These are phyloP conservation scores for Acanthochromis polyacanthus DNA, from an alignment of 2,113 vertebrate genomes.

Conservation along the genomic window DNA sequence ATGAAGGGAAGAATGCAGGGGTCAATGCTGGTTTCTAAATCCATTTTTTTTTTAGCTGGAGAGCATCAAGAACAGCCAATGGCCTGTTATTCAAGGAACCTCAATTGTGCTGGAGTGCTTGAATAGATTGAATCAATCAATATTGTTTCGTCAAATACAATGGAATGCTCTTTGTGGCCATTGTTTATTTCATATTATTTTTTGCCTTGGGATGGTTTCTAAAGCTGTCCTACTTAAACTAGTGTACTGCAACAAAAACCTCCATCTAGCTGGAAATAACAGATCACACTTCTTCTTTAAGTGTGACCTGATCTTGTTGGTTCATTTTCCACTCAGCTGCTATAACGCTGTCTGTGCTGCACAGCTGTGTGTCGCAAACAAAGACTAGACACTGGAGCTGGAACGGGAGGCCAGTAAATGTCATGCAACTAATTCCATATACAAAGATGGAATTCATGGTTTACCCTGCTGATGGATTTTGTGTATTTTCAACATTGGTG, in stretches of 20 bases:
- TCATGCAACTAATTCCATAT: too few species aligned
- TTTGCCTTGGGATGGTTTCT: constrained; percentile 11
- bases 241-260: background rate
- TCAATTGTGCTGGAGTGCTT: constrained; percentile 22
- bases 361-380: too few species aligned
- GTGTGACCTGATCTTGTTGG: constrained; percentile 23
- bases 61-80: constrained; percentile 35
- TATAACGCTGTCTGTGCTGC: background rate
- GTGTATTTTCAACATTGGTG: too few species aligned
- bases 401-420: background rate
- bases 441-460: too few species aligned
- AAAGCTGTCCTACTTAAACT: constrained; percentile 10
- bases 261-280: constrained; percentile 13
- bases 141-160: constrained; percentile 16
- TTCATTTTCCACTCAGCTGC: constrained; percentile 19
- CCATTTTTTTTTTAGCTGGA: constrained; percentile 16
- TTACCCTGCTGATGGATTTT: too few species aligned
- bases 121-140: constrained; percentile 30
- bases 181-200: constrained; percentile 3
- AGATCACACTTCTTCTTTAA: constrained; percentile 15
- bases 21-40: constrained; percentile 18
- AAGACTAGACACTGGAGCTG: background rate
- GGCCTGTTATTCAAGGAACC: constrained; percentile 12
- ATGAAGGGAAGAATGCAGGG: constrained; percentile 21
- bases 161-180: constrained; percentile 2